A percentile compares a stretch with the other conserved stretches of the same genome.
phyloP scores from a whole-genome alignment of 2,888 invertebrate species.

The Mesopsocus fuscifrons region DNA sequence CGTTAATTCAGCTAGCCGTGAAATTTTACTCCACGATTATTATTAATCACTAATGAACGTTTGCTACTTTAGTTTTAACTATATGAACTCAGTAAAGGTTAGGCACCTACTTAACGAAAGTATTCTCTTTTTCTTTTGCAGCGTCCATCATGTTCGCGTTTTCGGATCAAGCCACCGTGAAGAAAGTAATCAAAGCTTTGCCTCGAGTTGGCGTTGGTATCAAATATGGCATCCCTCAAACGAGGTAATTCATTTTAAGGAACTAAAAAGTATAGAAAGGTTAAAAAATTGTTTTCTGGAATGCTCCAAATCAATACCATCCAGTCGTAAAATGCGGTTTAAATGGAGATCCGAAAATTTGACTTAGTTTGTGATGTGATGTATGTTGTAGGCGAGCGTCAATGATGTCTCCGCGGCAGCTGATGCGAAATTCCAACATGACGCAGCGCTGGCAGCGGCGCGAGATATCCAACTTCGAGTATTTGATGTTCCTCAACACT shows the following conservation, averaged over 20 bases:
- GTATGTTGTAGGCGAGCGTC: conserved; percentile 75
- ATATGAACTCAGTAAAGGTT: too few species aligned
- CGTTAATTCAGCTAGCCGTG: too few species aligned
- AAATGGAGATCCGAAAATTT: too few species aligned
- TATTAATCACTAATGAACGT: too few species aligned
- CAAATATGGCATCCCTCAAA: conserved; percentile 98
- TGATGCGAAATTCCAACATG: conserved; percentile 99
- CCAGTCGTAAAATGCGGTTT: too few species aligned
- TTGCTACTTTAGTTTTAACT: too few species aligned
- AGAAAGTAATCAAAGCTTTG: conserved; percentile 93
- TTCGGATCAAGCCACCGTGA: conserved; percentile 90
- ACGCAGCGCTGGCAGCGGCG: conserved; percentile 98
- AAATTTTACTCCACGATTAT: too few species aligned
- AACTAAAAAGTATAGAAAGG: neutral
- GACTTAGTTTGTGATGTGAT: too few species aligned
- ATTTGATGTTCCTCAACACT: conserved; percentile 99
- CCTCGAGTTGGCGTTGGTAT: conserved; percentile 97
- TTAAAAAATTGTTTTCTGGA: neutral
- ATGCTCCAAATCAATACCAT: neutral
- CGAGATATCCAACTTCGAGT: conserved; percentile 99
- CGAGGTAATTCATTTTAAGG: conserved; percentile 48
- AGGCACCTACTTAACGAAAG: too few species aligned
- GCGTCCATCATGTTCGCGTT: conserved; percentile 98
- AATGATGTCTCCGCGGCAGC: conserved; percentile 95
- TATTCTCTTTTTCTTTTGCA: conserved; percentile 38